Evolutionary conservation across 2,888 invertebrate species (phyloP).

Genomic region (Xanthia icteritia): DNA sequence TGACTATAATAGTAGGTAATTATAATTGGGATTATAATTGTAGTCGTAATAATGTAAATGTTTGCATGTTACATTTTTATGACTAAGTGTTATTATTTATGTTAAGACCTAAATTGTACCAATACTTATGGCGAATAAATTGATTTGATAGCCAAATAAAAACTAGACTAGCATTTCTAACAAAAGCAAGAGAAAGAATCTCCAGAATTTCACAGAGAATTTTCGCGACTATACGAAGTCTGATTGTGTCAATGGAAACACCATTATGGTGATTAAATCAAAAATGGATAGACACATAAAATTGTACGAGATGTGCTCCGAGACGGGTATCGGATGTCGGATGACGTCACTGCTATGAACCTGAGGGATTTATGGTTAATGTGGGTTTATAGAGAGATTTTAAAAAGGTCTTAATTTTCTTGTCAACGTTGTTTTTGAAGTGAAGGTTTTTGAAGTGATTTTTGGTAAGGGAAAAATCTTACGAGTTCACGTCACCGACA

Average conservation of each 20-base stretch:
- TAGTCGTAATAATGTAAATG: too few relatives aligned
- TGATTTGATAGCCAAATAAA: too few relatives aligned
- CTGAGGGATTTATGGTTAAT: neutral
- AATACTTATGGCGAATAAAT: too few relatives aligned
- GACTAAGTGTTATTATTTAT: too few relatives aligned
- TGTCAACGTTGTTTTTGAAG: too few relatives aligned
- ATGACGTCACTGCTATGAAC: conserved; percentile 12
- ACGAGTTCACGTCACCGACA: too few relatives aligned
- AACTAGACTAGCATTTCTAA: neutral
- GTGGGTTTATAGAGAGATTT: neutral
- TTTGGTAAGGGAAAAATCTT: too few relatives aligned
- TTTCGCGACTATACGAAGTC: neutral
- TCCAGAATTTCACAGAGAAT: neutral
- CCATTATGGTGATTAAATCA: conserved; percentile 28
- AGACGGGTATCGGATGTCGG: neutral
- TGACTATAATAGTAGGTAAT: too few relatives aligned
- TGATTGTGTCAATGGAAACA: conserved; percentile 2
- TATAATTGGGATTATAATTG: too few relatives aligned
- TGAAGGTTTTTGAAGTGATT: too few relatives aligned
- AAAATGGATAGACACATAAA: conserved; percentile 35
- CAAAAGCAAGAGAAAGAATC: neutral
- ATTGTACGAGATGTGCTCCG: conserved; percentile 3
- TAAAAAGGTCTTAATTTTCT: neutral
- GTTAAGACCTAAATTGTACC: too few relatives aligned
- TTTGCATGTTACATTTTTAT: too few relatives aligned